Evolutionary conservation across 2,888 invertebrate genomes (phyloP), one percentile per base, ranked within the genome.

Genomic region (Andrena marginata): DNA sequence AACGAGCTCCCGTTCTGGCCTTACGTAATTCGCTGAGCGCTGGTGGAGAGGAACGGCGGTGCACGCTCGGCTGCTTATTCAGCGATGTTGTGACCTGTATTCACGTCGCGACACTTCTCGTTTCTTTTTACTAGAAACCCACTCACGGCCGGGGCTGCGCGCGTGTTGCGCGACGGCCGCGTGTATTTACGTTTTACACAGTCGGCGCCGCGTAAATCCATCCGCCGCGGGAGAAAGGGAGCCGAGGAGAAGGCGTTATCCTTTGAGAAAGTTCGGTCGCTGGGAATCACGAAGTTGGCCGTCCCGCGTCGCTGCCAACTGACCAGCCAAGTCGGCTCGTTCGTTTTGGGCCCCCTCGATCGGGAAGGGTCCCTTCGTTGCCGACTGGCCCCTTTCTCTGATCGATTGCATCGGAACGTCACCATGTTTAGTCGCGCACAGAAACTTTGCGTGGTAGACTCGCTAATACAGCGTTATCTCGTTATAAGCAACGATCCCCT

Each of bases 81-180:
- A 92, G 92, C 92, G 86, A 90, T 90, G 91, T 88, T 90, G 90
- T 93, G 93, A 93, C 93, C 93, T 87, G 91, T 92, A 93, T 93
- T 91, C 89, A 79, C 85, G 78, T 81, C 85, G 84, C 88, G 88
- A 88, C 89, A 90, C 85, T 84, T 84, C 77, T 84, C 56, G 77
- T 83, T 87, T 87, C 87, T 86, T 89, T 89, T 88, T 87, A 87
- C 89, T 88, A 85, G 85, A 87, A 89, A 88, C 84, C 89, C 81
- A 89, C 77, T 82, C 82, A 70, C 62, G 68, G 59, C 20, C 63
- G 31, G 54, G 35, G 31, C 42, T 20, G 65, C 79, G 48, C 64
- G 51, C 51, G 69, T 54, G 48, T 31, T 31, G 35, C 29, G 48
- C 64, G 51, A 20, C 51, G 51, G 16, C 51, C 69, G 48, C 72